A percentile compares a stretch with the other conserved stretches of the same genome.
These are phyloP conservation scores for Protodeltote pygarga DNA, from an alignment of 2,888 invertebrate genomes.

Conservation along the genomic window DNA sequence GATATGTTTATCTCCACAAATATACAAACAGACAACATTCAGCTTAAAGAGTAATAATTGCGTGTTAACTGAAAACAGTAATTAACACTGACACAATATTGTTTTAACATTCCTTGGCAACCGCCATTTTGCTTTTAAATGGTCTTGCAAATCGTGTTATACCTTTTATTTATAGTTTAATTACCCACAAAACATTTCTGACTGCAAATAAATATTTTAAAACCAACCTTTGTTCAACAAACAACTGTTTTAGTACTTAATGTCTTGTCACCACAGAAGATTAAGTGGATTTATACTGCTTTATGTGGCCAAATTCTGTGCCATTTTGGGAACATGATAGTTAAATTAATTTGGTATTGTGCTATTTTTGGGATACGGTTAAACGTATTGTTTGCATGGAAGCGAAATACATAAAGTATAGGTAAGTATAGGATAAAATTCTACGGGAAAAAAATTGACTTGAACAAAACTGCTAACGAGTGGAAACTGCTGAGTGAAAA, in stretches of 20 bases:
- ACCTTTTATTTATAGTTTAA: constrained; percentile 50
- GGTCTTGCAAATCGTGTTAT: constrained; percentile 20
- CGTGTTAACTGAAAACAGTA: constrained; percentile 33
- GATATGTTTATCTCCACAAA: not conserved
- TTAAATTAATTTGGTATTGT: not conserved
- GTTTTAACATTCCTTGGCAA: constrained; percentile 44
- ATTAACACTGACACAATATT: constrained; percentile 45
- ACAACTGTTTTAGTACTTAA: constrained; percentile 5
- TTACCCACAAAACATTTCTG: constrained; percentile 27
- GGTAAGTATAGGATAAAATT: no score
- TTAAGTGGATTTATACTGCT: constrained; percentile 16
- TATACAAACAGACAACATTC: constrained; percentile 1
- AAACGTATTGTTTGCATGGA: no score
- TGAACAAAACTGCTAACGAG: no score
- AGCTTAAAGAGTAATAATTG: constrained; percentile 16
- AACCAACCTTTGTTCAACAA: constrained; percentile 22
- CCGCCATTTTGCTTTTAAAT: constrained; percentile 44
- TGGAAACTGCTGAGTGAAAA: no score
- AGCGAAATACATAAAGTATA: no score
- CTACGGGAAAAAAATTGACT: no score
- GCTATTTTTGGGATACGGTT: not conserved
- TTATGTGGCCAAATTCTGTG: not conserved
- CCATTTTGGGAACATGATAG: not conserved
- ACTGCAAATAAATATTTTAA: constrained; percentile 31
- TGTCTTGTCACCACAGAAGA: constrained; percentile 33